Evolutionary conservation across 2,113 vertebrate genomes (phyloP).

Genomic region (Amazona guildingii): DNA sequence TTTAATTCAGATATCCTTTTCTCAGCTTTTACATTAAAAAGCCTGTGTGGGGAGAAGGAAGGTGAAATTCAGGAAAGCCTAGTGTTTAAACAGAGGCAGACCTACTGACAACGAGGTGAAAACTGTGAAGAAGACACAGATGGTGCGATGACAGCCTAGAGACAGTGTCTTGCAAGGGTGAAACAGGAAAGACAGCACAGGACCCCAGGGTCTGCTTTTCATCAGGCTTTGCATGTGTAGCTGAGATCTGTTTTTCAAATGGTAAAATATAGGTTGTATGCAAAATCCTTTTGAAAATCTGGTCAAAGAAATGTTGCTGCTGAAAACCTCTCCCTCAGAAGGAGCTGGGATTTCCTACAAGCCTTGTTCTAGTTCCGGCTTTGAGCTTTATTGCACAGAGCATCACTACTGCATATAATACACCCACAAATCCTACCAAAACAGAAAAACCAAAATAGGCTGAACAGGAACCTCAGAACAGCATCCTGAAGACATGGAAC

Average conservation of each 20-base stretch:
- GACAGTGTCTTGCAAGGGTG: neutral
- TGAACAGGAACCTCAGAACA: neutral
- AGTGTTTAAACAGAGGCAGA: neutral
- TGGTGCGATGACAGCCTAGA: neutral
- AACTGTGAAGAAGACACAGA: neutral
- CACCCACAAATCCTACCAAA: neutral
- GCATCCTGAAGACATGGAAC: neutral
- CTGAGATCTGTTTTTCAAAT: neutral
- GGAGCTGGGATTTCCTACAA: neutral
- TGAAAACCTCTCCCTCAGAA: neutral
- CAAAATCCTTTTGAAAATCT: neutral
- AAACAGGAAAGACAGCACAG: neutral
- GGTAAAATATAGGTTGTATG: neutral
- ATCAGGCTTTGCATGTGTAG: rapidly evolving
- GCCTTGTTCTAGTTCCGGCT: neutral
- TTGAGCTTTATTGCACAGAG: neutral
- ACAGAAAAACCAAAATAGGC: neutral
- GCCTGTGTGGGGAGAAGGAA: neutral
- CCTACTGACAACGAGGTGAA: neutral
- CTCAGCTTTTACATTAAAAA: neutral
- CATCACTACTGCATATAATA: neutral
- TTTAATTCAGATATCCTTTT: neutral
- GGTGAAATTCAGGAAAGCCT: neutral
- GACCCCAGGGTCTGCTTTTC: neutral
- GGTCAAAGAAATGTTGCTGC: neutral